Percentiles rank a stretch among this genome's conserved stretches.
These are phyloP conservation scores for Actinopyga echinites DNA, from an alignment of 53 echinoderm and acorn worm genomes.

Conservation along the genomic window DNA sequence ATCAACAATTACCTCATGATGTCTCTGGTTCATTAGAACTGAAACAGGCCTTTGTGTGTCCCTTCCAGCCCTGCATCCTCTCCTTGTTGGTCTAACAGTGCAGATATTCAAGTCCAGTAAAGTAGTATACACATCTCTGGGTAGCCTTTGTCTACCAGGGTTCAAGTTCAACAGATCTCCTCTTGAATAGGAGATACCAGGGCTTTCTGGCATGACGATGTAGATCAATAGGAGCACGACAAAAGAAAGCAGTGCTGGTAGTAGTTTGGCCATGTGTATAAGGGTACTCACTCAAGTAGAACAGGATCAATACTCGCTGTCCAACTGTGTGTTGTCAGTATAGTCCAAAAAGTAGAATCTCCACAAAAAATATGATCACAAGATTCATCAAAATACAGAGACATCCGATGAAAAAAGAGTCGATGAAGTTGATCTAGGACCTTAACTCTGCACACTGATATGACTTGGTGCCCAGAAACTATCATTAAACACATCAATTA, in stretches of 20 bases:
- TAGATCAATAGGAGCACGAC: slow-evolving; percentile 10
- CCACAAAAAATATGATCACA: slow-evolving; percentile 21
- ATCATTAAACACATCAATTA: not conserved
- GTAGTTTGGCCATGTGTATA: slow-evolving; percentile 8
- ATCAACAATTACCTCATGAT: not conserved
- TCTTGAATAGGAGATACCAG: not conserved
- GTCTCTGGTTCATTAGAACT: not conserved
- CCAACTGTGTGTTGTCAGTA: slow-evolving; percentile 30
- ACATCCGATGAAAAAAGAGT: slow-evolving; percentile 16
- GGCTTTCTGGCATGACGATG: not conserved
- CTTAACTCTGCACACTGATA: slow-evolving; percentile 24
- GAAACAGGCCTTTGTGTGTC: not conserved
- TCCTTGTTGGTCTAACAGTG: slow-evolving; percentile 2
- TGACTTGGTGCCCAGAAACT: slow-evolving; percentile 20
- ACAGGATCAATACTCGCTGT: not conserved
- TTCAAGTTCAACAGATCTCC: not conserved
- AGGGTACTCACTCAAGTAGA: slow-evolving; percentile 13
- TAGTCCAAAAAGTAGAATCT: slow-evolving; percentile 13
- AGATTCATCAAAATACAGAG: slow-evolving; percentile 37
- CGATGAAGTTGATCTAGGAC: slow-evolving; percentile 12
- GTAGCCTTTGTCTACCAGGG: not conserved
- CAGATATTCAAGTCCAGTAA: slow-evolving; percentile 6
- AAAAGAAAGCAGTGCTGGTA: not conserved
- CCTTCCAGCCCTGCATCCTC: slow-evolving; percentile 1
- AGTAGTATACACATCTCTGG: slow-evolving; percentile 8